phyloP scores from a whole-genome alignment of 2,888 invertebrate species.

The Hoplodrina ambigua region DNA sequence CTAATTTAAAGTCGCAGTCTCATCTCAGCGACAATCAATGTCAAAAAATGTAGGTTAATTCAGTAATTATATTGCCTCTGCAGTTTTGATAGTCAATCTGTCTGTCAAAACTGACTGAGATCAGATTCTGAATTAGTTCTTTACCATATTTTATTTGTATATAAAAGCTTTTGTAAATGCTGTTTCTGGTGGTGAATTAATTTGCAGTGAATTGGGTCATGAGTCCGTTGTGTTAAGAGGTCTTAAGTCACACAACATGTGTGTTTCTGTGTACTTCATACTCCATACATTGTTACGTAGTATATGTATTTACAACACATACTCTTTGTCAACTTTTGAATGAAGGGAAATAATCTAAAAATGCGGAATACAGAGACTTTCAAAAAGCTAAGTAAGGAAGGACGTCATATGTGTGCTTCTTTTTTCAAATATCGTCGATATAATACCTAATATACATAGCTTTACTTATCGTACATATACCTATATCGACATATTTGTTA shows the following conservation, averaged over 20 bases:
- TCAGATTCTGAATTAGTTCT: too few species aligned
- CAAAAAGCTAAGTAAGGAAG: background rate
- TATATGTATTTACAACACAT: background rate
- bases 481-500: constrained; percentile 1
- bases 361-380: background rate
- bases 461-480: background rate
- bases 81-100: too few species aligned
- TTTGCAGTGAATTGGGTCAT: background rate
- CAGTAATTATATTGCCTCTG: too few species aligned
- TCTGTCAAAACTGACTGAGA: too few species aligned
- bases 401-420: background rate
- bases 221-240: background rate
- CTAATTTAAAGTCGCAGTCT: too few species aligned
- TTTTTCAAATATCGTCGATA: background rate
- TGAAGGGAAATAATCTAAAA: background rate
- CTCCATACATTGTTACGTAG: background rate
- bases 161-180: background rate
- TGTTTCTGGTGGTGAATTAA: background rate
- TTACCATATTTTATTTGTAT: too few species aligned
- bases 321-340: background rate
- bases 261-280: background rate
- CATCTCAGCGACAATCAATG: too few species aligned
- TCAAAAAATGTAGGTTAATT: too few species aligned
- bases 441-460: background rate
- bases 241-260: background rate